A percentile compares a stretch with the other conserved stretches of the same genome.
Conservation (phyloP, 2,113 vertebrate genomes). For the Prinia subflava region DNA sequence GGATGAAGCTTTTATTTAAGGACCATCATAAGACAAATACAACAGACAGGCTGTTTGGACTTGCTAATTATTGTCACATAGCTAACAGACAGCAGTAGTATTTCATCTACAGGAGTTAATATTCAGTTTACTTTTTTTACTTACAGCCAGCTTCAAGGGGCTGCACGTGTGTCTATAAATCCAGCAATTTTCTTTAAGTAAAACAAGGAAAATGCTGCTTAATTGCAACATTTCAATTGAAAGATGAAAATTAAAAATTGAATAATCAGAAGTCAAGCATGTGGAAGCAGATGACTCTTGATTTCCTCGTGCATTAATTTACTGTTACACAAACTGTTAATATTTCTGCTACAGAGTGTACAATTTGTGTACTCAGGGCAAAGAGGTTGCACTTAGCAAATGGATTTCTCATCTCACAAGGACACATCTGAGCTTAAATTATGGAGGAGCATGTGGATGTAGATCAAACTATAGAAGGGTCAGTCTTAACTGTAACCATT, state of each 20-base stretch:
- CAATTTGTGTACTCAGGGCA: not conserved
- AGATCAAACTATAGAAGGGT: not conserved
- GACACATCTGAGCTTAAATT: not conserved
- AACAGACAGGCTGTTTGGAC: not conserved
- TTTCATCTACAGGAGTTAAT: not conserved
- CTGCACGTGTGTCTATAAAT: not conserved
- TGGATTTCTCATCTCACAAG: not conserved
- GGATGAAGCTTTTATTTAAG: not conserved
- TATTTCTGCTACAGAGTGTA: not conserved
- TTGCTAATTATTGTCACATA: not conserved
- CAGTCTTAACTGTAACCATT: not conserved
- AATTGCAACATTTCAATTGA: not conserved
- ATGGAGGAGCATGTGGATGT: not conserved
- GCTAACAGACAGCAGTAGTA: not conserved
- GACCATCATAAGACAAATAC: not conserved
- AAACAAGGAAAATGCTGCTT: not conserved
- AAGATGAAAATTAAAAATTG: not conserved
- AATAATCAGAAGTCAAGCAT: not conserved
- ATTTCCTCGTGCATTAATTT: not conserved
- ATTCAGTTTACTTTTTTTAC: not conserved
- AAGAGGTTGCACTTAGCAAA: not conserved
- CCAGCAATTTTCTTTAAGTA: not conserved
- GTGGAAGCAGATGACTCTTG: not conserved
- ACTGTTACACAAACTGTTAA: not conserved
- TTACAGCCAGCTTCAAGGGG: not conserved